Evolutionary conservation across 2,797 vertebrate species (phyloP).

Genomic region (Buceros bicornis): DNA sequence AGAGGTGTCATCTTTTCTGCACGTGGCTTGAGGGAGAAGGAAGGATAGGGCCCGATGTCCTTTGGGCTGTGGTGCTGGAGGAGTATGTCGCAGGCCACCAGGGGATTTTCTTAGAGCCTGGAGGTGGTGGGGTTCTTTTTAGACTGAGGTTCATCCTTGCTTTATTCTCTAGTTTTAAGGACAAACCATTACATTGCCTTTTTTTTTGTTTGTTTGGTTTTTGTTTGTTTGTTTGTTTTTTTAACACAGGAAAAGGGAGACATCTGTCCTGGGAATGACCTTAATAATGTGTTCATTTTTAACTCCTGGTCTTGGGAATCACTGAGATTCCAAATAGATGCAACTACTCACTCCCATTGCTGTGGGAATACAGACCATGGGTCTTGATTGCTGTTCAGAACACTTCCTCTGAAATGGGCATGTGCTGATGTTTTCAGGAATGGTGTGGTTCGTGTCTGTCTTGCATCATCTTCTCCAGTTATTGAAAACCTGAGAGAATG

Average conservation of each 20-base stretch:
- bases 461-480: not conserved
- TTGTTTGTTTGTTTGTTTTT: too few relatives aligned
- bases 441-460: not conserved
- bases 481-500: not conserved
- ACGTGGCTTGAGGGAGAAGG: rapidly evolving
- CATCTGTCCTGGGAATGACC: not conserved
- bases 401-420: not conserved
- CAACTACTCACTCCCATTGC: not conserved
- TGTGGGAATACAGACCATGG: not conserved
- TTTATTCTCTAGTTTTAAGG: not conserved
- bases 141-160: not conserved
- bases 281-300: not conserved
- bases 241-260: not conserved
- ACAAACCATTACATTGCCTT: not conserved
- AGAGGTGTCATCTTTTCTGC: not conserved
- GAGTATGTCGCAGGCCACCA: rapidly evolving
- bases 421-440: not conserved
- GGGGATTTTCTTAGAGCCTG: too few relatives aligned
- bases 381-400: not conserved
- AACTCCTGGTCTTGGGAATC: not conserved
- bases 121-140: not conserved
- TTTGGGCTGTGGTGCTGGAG: not conserved
- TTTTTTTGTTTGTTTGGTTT: not conserved
- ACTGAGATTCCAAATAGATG: not conserved
- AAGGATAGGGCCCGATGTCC: not conserved